phyloP scores from a whole-genome alignment of 2,888 invertebrate genomes.

The Pseudococcus longispinus region DNA sequence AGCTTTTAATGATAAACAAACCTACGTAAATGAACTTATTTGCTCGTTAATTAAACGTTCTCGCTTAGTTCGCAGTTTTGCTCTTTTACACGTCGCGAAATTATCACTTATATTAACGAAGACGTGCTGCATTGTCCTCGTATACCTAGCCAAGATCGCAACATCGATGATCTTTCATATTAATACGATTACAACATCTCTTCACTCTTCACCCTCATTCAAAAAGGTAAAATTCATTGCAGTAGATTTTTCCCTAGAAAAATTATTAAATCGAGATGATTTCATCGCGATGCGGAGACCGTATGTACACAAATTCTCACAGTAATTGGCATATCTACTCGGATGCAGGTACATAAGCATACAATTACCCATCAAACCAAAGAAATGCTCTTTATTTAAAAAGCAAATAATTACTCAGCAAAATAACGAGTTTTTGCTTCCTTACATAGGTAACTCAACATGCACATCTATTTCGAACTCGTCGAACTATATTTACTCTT shows the following conservation, averaged over 20 bases:
- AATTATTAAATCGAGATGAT: not conserved
- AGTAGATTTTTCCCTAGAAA: not conserved
- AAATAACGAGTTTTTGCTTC: not conserved
- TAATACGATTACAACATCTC: not conserved
- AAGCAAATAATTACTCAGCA: not conserved
- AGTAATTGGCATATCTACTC: not conserved
- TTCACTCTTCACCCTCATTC: not conserved
- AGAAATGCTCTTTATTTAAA: not conserved
- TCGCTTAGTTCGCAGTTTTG: not conserved
- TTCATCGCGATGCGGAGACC: not conserved
- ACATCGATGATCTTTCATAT: no score
- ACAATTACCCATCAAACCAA: no score
- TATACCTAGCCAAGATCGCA: not conserved
- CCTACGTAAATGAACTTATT: conserved; percentile 21
- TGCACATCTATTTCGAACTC: not conserved
- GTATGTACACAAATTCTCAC: not conserved
- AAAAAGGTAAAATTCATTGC: not conserved
- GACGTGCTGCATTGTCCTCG: not conserved
- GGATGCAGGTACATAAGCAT: not conserved
- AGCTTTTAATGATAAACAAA: conserved; percentile 23
- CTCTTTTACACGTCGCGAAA: not conserved
- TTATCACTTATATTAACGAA: not conserved
- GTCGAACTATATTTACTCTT: not conserved
- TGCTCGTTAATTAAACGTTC: conserved; percentile 31
- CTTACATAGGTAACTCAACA: not conserved